Percentiles rank a stretch among this genome's conserved stretches.
phyloP scores from a whole-genome alignment of 2,113 vertebrate species.

The Galbula dea region DNA sequence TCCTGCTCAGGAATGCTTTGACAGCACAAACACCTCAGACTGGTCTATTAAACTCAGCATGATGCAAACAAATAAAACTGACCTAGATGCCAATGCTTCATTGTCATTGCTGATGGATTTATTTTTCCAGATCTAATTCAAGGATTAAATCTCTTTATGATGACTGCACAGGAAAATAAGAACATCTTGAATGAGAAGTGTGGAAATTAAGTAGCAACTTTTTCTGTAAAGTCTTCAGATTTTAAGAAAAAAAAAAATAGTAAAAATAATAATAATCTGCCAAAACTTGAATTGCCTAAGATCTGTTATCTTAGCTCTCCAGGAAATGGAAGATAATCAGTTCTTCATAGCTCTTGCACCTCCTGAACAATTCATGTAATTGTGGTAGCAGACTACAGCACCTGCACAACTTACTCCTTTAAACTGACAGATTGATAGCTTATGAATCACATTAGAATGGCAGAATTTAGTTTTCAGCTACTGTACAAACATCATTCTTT shows the following conservation, averaged over 20 bases:
- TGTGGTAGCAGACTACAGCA: not conserved
- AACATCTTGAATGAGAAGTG: not conserved
- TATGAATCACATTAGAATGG: not conserved
- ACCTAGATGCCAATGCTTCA: not conserved
- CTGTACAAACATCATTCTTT: not conserved
- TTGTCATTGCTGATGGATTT: not conserved
- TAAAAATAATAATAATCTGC: not conserved
- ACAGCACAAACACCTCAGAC: not conserved
- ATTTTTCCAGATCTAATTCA: not conserved
- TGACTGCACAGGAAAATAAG: not conserved
- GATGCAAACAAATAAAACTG: not conserved
- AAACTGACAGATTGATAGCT: not conserved
- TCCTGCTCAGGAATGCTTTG: not conserved
- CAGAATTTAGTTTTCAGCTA: not conserved
- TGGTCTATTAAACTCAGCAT: not conserved
- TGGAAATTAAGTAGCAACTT: not conserved
- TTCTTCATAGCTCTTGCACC: not conserved
- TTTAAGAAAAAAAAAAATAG: not conserved
- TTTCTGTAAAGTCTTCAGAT: not conserved
- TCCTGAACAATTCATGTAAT: not conserved
- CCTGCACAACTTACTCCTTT: not conserved
- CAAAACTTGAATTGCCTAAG: not conserved
- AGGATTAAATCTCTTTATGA: not conserved
- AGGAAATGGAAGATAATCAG: not conserved
- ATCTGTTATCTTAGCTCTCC: not conserved